Base-by-base conservation (phyloP, 2,888 invertebrate species). In the Prostheceraeus crozeri region DNA sequence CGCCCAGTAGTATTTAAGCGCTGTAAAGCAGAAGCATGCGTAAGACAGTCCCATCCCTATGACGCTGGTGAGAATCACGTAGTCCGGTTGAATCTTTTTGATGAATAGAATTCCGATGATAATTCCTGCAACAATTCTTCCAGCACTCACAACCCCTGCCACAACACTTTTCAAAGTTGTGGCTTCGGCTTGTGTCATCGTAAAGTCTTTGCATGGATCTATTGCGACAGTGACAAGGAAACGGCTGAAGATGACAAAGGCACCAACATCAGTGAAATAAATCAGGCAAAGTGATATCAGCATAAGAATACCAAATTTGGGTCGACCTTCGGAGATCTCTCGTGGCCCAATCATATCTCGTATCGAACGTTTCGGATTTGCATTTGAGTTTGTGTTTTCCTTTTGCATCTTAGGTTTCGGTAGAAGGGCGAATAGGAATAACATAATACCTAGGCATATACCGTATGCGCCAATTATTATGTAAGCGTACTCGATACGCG, bases 401-500 rank as follows among this genome's bases (percentile, higher is more conserved):
- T 14, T 48, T 19, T 25, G 8, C 4, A 10, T 6, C 23, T 48
- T 14, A 6, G n/a, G n/a, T 23, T n/a, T 48, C 28, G 23, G 48
- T 4, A 48, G 8, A 21, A 48, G 4, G 28, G 8, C 23, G 3
- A 48, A 21, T 30, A 48, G 3, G 19, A 48, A 6, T 4, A 21
- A 28, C 19, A 21, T 4, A 14, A 48, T 25, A 11, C 16, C 48
- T 6, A 14, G 8, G 8, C 23, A 3, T 25, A 21, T 30, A 4
- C 4, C 28, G 6, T 25, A 14, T 6, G 28, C 4, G 6, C 25
- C 23, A 4, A 48, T 8, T 4, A 48, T 19, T 19, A 19, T 19
- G 28, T 6, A 48, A 4, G 27, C 48, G n/a, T 48, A 48, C n/a
- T 48, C 48, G n/a, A 48, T 48, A n/a, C 4, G 23, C 8, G 48